These are phyloP conservation scores for Scaptodrosophila lebanonensis DNA, from an alignment of 1,140 invertebrate genomes.

Conservation along the genomic window DNA sequence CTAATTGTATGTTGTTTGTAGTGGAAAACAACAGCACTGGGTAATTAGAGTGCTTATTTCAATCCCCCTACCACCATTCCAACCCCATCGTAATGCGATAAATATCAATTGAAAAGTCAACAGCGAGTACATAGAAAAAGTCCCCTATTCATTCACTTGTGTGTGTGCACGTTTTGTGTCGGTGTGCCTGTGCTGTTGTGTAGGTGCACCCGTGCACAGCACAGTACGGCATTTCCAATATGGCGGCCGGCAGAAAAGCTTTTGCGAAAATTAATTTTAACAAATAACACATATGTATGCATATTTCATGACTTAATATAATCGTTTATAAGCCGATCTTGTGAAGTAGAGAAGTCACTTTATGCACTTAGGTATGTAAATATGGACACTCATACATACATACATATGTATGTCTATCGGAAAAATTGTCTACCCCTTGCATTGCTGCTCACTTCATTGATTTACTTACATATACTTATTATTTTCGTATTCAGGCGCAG, in stretches of 20 bases:
- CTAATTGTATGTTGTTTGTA: too few relatives aligned
- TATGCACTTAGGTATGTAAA: constrained; percentile 8
- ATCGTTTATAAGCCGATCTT: too few relatives aligned
- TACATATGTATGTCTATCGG: background rate
- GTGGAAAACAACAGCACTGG: too few relatives aligned
- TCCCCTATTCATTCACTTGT: too few relatives aligned
- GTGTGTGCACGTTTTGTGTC: background rate
- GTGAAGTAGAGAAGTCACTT: too few relatives aligned
- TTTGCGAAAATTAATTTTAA: constrained; percentile 11
- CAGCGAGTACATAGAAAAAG: too few relatives aligned
- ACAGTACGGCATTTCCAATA: constrained; percentile 32
- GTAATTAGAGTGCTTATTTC: too few relatives aligned
- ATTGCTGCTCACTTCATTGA: background rate
- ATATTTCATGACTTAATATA: too few relatives aligned
- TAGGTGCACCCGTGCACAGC: constrained; percentile 16
- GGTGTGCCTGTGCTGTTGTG: constrained; percentile 10
- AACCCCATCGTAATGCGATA: too few relatives aligned
- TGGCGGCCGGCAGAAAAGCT: constrained; percentile 37
- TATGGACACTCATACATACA: background rate
- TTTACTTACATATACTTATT: constrained; percentile 53
- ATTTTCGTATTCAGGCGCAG: constrained; percentile 47
- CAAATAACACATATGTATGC: constrained; percentile 7
- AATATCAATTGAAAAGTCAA: too few relatives aligned
- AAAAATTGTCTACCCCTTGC: constrained; percentile 1
- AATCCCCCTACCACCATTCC: too few relatives aligned